Evolutionary conservation across 2,888 invertebrate species (phyloP), one percentile per base, ranked within the genome.

Genomic region (Abrostola tripartita): DNA sequence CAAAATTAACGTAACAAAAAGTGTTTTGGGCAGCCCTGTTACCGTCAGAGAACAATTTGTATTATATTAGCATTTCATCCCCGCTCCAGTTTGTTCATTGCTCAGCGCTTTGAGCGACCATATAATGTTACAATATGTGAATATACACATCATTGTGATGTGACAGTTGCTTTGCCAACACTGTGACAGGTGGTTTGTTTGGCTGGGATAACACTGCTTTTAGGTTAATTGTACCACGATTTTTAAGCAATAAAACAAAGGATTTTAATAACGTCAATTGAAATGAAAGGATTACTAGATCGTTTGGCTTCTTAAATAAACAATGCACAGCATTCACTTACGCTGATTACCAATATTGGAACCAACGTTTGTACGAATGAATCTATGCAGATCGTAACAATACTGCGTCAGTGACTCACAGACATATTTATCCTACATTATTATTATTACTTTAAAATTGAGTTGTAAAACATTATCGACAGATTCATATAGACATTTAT

Each of bases 1-100:
- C 24, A 24, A 24, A 24, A 47, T 47, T 47, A 24, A 9, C 8
- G 14, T 9, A 47, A 47, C 14, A 24, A 9, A 47, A 47, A 47
- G 9, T 47, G 44, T 14, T 9, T 47, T 47, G 44, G 55, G 11
- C 65, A 78, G 59, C 71, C 76, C 75, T 78, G 62, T 37, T 7
- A 6, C 24, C 24, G 24, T 38, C 37, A n/a, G 55, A 61, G 24
- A 58, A 68, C 71, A 68, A 74, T 76, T 76, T 74, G 75, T 76
- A 66, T 78, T 66, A 78, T 69, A 78, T 76, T 74, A 74, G 68
- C 68, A 69, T 76, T 76, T 63, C 64, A 51, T 52, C 64, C 58
- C 24, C 42, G 47, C 53, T 47, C 52, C 35, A 64, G 50, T 60
- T 61, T 66, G 61, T 68, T 65, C 51, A 65, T 57, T 62, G 60